Base-by-base conservation (phyloP, 92 coral and sea anemone genomes). In the Pocillopora grandis region DNA sequence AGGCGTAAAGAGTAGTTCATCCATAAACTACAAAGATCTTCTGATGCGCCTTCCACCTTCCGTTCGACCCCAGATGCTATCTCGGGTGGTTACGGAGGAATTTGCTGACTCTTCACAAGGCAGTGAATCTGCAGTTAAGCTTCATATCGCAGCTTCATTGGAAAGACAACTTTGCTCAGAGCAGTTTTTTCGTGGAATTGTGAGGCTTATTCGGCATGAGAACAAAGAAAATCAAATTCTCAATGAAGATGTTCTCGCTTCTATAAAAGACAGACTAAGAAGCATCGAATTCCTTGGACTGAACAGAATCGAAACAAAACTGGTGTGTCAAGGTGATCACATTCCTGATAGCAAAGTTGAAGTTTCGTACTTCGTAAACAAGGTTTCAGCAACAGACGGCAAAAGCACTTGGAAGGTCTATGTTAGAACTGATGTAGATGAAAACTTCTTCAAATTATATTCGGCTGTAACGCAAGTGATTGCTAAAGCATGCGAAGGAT, bases 201-300 rank as follows among this genome's bases (percentile, higher is more conserved):
- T 85, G 57, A 84, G 96, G 52, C 75, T 92, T 17, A 86, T 92
- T 13, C 88, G 90, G 11, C 93, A 92, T 60, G 87, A 74, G 42
- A 72, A 87, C 72, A 59, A 61, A 20, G 33, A 66, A 20, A 80
- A 23, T 33, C 80, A 37, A 62, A 13, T 12, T 35, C 58, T 71
- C n/a, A 81, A 71, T 12, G 84, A 70, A 63, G 68, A 14, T 33
- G 81, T 86, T 31, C 80, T 85, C 55, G 37, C 31, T 19, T 56
- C 58, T 18, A n/a, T 84, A 37, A 84, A 82, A 33, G 48, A 80
- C 31, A 79, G 87, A 33, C 88, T 90, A 0, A 72, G 78, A 35
- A 84, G 60, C 37, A 90, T 90, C 76, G 71, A 64, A 66, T 63
- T 86, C 27, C 35, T 68, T 76, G 73, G 82, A 15, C 37, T 86